Evolutionary conservation across 2,797 vertebrate genomes (phyloP), one percentile per base, ranked within the genome.

Genomic region (Melanotaenia nigrans): DNA sequence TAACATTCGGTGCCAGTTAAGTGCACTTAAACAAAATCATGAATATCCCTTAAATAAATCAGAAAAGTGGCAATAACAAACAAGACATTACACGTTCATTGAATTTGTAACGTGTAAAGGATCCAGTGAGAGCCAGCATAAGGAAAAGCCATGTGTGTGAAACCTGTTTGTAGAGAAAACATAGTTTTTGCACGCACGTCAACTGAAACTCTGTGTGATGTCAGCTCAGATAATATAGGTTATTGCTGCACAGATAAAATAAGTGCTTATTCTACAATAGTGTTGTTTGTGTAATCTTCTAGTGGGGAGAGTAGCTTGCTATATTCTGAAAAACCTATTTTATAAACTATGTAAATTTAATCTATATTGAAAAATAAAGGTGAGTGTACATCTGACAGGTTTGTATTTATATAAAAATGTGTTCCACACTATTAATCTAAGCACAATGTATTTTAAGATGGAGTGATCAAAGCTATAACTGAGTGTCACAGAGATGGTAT

Each of bases 371-470:
- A 75, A 88, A 78, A 87, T 88, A 58, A 89, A 85, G 84, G 90
- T 91, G 90, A 94, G 92, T 93, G 91, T 93, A 92, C 83, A 86
- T 93, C 87, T 88, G 84, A 84, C 75, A 85, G 85, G 91, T 91
- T 92, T 93, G 87, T 90, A 86, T 92, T 92, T 90, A 82, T 90
- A 85, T 91, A 67, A 78, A 82, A 80, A 74, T 60, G 62, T 89
- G 86, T 90, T 77, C 67, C 40, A 62, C 82, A 90, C 90, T 89
- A 89, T 91, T 89, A 90, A 88, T 90, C 85, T 57, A 93, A 94
- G 93, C 93, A 94, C 93, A 94, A 93, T 87, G 86, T 87, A 89
- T 92, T 90, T 85, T 84, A 79, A 66, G 77, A 83, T 75, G 51
- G 75, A 75, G 75, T 77, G 66, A 73, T 85, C 66, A 82, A 73